Percentiles rank a stretch among this genome's conserved stretches.
Evolutionary conservation across 2,888 invertebrate species (phyloP).

Genomic region (Drosophila ustulata): DNA sequence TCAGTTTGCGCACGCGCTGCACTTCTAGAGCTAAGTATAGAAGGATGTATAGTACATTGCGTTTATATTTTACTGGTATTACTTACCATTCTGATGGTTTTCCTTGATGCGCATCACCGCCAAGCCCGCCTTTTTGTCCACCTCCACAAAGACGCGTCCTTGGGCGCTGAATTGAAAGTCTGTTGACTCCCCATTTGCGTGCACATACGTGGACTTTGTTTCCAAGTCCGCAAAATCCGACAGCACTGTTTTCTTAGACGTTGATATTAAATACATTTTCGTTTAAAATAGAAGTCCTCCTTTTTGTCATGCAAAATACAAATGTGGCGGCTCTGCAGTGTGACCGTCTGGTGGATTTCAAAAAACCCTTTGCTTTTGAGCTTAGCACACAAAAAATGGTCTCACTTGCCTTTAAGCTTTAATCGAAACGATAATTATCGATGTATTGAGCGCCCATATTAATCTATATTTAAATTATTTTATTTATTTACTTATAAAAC

Average conservation of each 20-base stretch:
- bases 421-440: neutral
- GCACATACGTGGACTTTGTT: constrained; percentile 78
- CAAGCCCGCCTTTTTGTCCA: constrained; percentile 82
- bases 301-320: neutral
- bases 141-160: constrained; percentile 80
- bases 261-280: constrained; percentile 83
- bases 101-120: constrained; percentile 83
- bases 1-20: constrained; percentile 81
- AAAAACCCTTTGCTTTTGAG: neutral
- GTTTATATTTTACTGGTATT: neutral
- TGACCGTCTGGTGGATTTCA: neutral
- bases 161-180: constrained; percentile 83
- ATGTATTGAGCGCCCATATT: neutral
- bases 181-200: constrained; percentile 76
- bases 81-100: constrained; percentile 65
- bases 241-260: constrained; percentile 81
- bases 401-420: neutral
- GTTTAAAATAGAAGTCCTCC: neutral
- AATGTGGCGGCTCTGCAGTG: constrained; percentile 23
- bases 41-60: neutral
- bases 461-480: neutral
- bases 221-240: constrained; percentile 81
- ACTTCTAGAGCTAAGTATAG: constrained; percentile 67
- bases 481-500: constrained; percentile 23
- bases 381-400: neutral